Conservation (phyloP, 1,140 invertebrate genomes). For the Meloidogyne chitwoodi region DNA sequence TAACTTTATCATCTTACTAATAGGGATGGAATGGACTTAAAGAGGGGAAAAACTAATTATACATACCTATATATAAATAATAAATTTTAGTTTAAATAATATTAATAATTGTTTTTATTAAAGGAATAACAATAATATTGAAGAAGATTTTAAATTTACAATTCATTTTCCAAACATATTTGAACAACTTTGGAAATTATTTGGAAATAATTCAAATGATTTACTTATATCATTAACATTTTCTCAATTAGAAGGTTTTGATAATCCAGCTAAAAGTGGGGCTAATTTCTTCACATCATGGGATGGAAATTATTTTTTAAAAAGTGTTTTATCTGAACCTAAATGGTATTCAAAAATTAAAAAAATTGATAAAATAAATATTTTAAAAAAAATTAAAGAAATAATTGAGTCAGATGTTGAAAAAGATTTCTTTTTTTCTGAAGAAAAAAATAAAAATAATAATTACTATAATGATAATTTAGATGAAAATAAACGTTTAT, state of each 20-base stretch:
- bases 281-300: background rate
- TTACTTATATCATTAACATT: background rate
- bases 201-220: background rate
- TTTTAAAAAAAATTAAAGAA: background rate
- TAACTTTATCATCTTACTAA: too few relatives aligned
- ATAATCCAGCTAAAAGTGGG: background rate
- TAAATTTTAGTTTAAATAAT: too few relatives aligned
- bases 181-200: background rate
- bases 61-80: too few relatives aligned
- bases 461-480: too few relatives aligned
- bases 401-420: background rate
- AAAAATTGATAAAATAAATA: background rate
- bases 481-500: background rate
- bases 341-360: background rate
- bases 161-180: background rate
- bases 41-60: too few relatives aligned
- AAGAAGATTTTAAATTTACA: background rate
- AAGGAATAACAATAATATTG: background rate
- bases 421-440: background rate
- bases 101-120: background rate
- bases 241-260: background rate
- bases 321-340: background rate
- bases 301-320: background rate
- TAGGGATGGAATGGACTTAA: too few relatives aligned
- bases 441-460: background rate